A percentile compares a stretch with the other conserved stretches of the same genome.
Conservation (phyloP, 2,113 vertebrate genomes). For the Menidia beryllina region DNA sequence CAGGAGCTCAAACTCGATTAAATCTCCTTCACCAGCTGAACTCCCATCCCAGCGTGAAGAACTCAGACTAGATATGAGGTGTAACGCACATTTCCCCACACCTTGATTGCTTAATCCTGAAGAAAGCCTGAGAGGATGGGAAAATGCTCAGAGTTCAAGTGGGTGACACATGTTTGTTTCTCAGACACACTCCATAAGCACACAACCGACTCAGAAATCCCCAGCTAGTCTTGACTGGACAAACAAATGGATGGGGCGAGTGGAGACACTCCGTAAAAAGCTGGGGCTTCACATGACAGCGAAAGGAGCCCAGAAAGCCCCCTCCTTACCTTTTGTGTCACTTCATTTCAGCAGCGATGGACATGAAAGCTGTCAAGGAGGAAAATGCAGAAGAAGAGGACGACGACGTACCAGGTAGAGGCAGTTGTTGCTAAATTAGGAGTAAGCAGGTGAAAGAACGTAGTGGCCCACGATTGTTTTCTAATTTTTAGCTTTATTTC, state of each 20-base stretch:
- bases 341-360: slow-evolving; percentile 73
- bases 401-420: slow-evolving; percentile 95
- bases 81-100: no score
- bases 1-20: neutral
- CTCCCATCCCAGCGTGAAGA: neutral
- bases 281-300: no score
- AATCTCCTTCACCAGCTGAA: neutral
- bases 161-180: neutral
- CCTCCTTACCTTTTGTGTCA: neutral
- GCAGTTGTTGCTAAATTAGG: no score
- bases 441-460: neutral
- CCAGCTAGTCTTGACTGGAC: slow-evolving; percentile 3
- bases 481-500: neutral
- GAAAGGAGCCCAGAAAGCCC: no score
- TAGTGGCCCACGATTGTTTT: neutral
- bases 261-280: no score
- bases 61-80: neutral
- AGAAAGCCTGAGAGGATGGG: neutral
- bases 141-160: neutral
- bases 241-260: no score
- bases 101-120: no score
- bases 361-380: slow-evolving; percentile 95
- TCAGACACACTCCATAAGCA: neutral
- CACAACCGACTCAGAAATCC: neutral
- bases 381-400: slow-evolving; percentile 97